phyloP scores from a whole-genome alignment of 2,113 vertebrate genomes.

The Mellivora capensis region DNA sequence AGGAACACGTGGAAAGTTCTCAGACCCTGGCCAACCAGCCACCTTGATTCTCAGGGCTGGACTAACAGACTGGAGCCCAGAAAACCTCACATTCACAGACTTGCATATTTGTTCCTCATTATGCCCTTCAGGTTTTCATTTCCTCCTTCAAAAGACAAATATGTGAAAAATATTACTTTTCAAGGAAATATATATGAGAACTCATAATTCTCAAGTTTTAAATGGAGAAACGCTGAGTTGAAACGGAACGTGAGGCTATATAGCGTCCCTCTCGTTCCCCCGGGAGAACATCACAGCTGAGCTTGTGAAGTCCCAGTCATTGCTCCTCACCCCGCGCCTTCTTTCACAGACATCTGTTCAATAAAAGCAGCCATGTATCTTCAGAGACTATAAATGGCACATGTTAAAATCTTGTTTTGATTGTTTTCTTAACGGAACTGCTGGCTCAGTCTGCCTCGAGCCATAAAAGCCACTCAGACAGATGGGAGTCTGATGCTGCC shows the following conservation, averaged over 20 bases:
- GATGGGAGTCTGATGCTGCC: neutral
- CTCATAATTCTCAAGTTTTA: conserved; percentile 36
- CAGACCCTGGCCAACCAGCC: neutral
- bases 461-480: neutral
- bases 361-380: conserved; percentile 42
- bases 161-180: conserved; percentile 43
- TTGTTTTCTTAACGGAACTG: neutral
- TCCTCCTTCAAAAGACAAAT: conserved; percentile 54
- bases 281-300: neutral
- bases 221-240: neutral
- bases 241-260: neutral
- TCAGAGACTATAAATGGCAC: conserved; percentile 22
- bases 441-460: neutral
- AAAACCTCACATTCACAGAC: neutral
- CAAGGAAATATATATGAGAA: neutral
- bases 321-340: neutral
- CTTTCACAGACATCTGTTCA: conserved; percentile 32
- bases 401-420: neutral
- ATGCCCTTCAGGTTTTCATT: conserved; percentile 43
- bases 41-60: neutral
- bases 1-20: neutral
- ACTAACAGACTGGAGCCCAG: neutral
- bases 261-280: neutral
- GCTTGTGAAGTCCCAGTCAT: neutral
- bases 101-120: neutral